Evolutionary conservation across 2,797 vertebrate genomes (phyloP).

Genomic region (Vespertilio murinus): DNA sequence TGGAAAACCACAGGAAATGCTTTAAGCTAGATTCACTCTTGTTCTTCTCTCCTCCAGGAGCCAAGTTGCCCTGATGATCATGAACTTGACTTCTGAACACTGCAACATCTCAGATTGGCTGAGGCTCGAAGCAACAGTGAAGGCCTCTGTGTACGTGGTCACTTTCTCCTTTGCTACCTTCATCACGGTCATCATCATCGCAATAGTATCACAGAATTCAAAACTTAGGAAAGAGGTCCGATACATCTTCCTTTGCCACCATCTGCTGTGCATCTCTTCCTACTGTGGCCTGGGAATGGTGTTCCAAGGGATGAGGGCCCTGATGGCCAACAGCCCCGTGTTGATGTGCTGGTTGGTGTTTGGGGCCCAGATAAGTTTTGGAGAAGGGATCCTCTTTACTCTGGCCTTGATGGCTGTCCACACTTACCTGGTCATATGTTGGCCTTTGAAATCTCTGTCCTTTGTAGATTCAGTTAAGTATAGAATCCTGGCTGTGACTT

Average conservation of each 20-base stretch:
- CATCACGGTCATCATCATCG: slow-evolving; percentile 72
- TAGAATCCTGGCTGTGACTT: slow-evolving; percentile 59
- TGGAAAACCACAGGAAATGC: slow-evolving; percentile 21
- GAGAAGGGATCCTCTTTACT: slow-evolving; percentile 80
- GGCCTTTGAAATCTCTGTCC: slow-evolving; percentile 72
- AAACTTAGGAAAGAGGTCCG: slow-evolving; percentile 69
- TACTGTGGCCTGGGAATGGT: slow-evolving; percentile 77
- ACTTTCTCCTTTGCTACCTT: slow-evolving; percentile 76
- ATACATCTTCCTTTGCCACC: slow-evolving; percentile 79
- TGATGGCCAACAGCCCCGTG: slow-evolving; percentile 56
- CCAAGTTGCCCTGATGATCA: slow-evolving; percentile 41
- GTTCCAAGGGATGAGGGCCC: slow-evolving; percentile 67
- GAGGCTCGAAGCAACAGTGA: slow-evolving; percentile 67
- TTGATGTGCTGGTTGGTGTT: slow-evolving; percentile 80
- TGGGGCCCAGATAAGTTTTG: slow-evolving; percentile 76
- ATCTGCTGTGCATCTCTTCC: slow-evolving; percentile 75
- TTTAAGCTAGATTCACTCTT: not conserved
- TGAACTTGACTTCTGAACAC: slow-evolving; percentile 70
- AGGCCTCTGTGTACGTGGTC: slow-evolving; percentile 72
- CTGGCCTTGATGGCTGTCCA: slow-evolving; percentile 81
- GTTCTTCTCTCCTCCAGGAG: slow-evolving; percentile 58
- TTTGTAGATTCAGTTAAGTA: slow-evolving; percentile 60
- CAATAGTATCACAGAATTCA: slow-evolving; percentile 64
- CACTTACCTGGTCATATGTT: slow-evolving; percentile 76
- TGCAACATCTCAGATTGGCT: slow-evolving; percentile 59